Percentiles rank a stretch among this genome's conserved stretches.
These are phyloP conservation scores for Scolopax mira DNA, from an alignment of 2,113 vertebrate genomes.

Conservation along the genomic window DNA sequence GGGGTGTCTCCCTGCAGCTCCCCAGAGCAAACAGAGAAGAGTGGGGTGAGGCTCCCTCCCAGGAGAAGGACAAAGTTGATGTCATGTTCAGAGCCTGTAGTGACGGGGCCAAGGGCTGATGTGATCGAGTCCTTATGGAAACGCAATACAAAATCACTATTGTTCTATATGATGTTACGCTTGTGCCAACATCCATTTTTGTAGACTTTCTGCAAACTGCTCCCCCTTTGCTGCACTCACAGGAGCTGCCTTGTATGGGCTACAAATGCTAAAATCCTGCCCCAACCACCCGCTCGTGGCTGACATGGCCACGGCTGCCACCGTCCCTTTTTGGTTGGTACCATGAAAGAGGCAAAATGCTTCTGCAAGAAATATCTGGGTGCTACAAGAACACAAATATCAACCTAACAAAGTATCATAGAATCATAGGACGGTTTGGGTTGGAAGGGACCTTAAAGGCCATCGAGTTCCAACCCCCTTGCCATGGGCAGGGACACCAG, in stretches of 20 bases:
- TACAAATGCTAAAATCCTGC: background rate
- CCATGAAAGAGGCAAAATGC: accelerated
- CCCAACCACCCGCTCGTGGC: background rate
- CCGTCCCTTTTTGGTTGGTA: background rate
- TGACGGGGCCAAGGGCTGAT: background rate
- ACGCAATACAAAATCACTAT: background rate
- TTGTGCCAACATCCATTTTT: slow-evolving; percentile 38
- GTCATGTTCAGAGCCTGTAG: background rate
- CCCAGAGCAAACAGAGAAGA: background rate
- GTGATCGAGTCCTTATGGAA: background rate
- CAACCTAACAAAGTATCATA: background rate
- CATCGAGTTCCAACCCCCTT: no score
- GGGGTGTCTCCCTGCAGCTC: background rate
- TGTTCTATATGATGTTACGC: background rate
- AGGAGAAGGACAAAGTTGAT: background rate
- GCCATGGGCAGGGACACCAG: no score
- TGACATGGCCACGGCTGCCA: background rate
- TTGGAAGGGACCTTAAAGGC: no score
- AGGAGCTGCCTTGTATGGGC: slow-evolving; percentile 24
- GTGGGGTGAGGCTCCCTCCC: background rate
- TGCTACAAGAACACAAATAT: background rate
- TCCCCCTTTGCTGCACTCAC: background rate
- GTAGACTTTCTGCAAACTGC: background rate
- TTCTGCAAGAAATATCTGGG: background rate
- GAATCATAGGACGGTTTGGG: no score